Base-by-base conservation (phyloP, 2,797 vertebrate species). In the Acrossocheilus fasciatus region DNA sequence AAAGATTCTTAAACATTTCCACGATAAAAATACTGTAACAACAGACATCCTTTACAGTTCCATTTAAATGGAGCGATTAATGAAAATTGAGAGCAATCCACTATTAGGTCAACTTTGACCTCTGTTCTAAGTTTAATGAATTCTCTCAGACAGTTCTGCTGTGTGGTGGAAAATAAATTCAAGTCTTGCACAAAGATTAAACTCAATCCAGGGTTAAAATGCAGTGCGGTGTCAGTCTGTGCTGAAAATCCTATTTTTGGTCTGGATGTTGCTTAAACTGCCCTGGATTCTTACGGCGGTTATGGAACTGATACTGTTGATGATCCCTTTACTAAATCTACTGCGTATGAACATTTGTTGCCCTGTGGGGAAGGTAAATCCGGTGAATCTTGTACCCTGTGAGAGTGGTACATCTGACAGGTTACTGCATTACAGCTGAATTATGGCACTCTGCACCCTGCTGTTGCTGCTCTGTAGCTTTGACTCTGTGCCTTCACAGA, bases 371-470 rank as follows among this genome's bases (percentile, higher is more conserved):
- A 74, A 30, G 30, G 34, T 26, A 86, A 74, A 86, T 86, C 54
- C 2, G 2, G 30, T 41, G 70, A 74, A 64, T 75, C 77, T 10
- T 74, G 23, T 59, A 23, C 69, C 57, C 54, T 26, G 4, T 0
- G 54, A 62, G 57, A 18, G 34, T 6, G 7, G 69, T 81, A 86
- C 81, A 86, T 86, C 57, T 81, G 85, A 54, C 23, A 50, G 34
- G 41, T 74, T 81, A 81, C 85, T 52, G 69, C 78, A 81, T 75
- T 86, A 81, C 6, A 3, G 6, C 57, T 83, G 30, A 78, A 45
- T 23, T 86, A 83, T 57, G 14, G 20, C 66, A 30, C 70, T 73
- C 15, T 17, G 39, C 64, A 72, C 45, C 26, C 57, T 34, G 62
- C 85, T 70, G 68, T 17, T 20, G 47, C 47, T 66, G 30, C 23